phyloP scores from a whole-genome alignment of 2,113 vertebrate species.

The Lophura nycthemera region DNA sequence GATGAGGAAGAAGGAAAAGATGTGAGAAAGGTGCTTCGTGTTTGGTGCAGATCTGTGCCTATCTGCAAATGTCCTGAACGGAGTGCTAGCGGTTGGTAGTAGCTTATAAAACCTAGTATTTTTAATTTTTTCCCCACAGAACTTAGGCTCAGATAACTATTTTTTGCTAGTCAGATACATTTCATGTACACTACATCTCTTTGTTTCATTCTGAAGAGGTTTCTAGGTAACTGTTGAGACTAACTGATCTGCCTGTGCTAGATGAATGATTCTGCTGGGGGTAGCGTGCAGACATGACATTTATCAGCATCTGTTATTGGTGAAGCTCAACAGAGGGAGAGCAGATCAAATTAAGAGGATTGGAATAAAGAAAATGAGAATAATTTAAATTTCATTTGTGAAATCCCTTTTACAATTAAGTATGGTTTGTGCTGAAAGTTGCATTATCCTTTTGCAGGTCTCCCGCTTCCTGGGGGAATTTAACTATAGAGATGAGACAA shows the following conservation, averaged over 20 bases:
- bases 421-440: neutral
- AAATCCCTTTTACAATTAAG: constrained; percentile 55
- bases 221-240: neutral
- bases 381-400: constrained; percentile 54
- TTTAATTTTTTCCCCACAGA: neutral
- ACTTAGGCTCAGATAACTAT: neutral
- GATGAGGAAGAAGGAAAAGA: neutral
- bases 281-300: neutral
- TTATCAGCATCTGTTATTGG: neutral
- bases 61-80: neutral
- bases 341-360: constrained; percentile 25
- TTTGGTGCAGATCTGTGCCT: neutral
- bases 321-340: neutral
- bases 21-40: neutral
- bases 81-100: neutral
- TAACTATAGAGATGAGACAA: constrained; percentile 43
- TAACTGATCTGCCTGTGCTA: neutral
- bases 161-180: neutral
- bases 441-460: constrained; percentile 40
- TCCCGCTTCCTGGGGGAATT: constrained; percentile 33
- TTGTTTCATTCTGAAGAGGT: neutral
- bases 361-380: constrained; percentile 21
- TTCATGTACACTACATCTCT: neutral
- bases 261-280: neutral
- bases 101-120: neutral